Percentiles rank a stretch among this genome's conserved stretches.
phyloP scores from a whole-genome alignment of 2,888 invertebrate species.

The Cephus pygmeus region DNA sequence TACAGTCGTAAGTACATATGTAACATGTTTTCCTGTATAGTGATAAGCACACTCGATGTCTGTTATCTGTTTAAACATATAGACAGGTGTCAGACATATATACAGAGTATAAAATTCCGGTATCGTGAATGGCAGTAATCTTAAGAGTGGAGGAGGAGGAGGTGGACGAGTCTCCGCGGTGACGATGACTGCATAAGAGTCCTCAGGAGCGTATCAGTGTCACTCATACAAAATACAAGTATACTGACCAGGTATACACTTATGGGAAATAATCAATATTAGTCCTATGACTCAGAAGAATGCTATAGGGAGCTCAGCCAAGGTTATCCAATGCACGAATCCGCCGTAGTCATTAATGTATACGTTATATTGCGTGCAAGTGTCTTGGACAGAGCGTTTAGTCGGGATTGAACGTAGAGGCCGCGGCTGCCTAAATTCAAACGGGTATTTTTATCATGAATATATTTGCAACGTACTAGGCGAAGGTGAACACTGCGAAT shows the following conservation, averaged over 20 bases:
- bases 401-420: background rate
- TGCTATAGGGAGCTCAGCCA: constrained; percentile 38
- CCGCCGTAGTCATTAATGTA: constrained; percentile 34
- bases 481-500: constrained; percentile 33
- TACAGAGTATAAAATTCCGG: background rate
- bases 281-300: constrained; percentile 46
- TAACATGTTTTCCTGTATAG: background rate
- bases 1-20: constrained; percentile 50
- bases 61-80: background rate
- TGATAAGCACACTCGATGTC: background rate
- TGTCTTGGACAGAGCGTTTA: constrained; percentile 23
- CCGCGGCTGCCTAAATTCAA: constrained; percentile 29
- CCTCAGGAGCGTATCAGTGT: background rate
- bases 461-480: constrained; percentile 36
- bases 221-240: constrained; percentile 13
- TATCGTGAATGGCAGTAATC: background rate
- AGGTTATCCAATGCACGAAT: constrained; percentile 31
- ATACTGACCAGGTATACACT: constrained; percentile 24
- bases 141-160: background rate
- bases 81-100: background rate
- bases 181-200: background rate
- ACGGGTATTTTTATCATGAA: constrained; percentile 36
- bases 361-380: constrained; percentile 22
- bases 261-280: constrained; percentile 54
- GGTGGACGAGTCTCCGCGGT: background rate